Conservation (phyloP, 1,140 invertebrate species). For the Meteorus sp. region DNA sequence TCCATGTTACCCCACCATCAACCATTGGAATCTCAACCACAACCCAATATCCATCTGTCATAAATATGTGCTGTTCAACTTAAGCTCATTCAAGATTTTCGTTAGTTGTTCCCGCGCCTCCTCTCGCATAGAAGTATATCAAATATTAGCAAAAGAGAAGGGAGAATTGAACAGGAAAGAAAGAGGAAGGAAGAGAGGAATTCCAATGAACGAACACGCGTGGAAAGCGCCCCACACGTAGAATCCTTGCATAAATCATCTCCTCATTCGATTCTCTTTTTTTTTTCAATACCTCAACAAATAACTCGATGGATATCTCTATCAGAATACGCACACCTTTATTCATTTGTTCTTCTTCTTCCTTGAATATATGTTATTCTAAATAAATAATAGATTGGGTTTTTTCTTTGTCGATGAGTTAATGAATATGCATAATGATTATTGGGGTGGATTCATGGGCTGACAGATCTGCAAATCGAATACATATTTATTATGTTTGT, state of each 20-base stretch:
- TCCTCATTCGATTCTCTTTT: neutral
- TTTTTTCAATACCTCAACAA: neutral
- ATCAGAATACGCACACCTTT: neutral
- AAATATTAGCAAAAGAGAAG: no score
- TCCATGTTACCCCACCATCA: slow-evolving; percentile 34
- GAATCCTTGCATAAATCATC: slow-evolving; percentile 20
- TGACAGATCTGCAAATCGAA: no score
- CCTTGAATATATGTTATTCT: no score
- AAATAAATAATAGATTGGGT: no score
- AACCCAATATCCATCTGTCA: slow-evolving; percentile 43
- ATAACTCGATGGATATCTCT: neutral
- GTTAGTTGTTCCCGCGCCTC: slow-evolving; percentile 16
- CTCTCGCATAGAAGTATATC: no score
- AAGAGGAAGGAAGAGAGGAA: no score
- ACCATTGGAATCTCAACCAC: slow-evolving; percentile 28
- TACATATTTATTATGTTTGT: no score
- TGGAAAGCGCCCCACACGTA: slow-evolving; percentile 22
- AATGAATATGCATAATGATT: no score
- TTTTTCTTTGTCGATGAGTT: no score
- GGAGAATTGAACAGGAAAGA: no score
- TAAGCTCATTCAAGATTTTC: slow-evolving; percentile 36
- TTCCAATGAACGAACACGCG: neutral
- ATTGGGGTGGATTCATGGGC: no score
- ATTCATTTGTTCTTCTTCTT: no score
- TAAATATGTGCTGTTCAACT: slow-evolving; percentile 19